Evolutionary conservation across 2,888 invertebrate species (phyloP).

Genomic region (Sesia apiformis): DNA sequence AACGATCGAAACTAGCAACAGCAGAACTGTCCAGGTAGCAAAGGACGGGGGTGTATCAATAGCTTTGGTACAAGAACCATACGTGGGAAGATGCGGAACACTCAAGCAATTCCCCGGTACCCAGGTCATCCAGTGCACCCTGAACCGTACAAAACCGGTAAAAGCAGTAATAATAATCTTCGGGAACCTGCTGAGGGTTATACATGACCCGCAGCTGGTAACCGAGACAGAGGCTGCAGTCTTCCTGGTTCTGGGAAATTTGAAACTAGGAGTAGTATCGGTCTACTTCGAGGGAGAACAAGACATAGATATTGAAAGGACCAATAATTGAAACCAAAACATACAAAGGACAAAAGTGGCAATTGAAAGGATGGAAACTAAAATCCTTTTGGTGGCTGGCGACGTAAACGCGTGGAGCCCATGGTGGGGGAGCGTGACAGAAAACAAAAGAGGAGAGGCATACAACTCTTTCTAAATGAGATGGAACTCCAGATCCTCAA

Average conservation of each 20-base stretch:
- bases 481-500: too few species aligned
- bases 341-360: not conserved
- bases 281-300: constrained; percentile 15
- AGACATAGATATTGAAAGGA: too few species aligned
- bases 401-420: too few species aligned
- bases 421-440: constrained; percentile 5
- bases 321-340: too few species aligned
- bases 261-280: constrained; percentile 10
- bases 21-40: constrained; percentile 11
- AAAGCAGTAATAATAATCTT: constrained; percentile 17
- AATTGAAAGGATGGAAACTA: not conserved
- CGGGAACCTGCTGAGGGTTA: constrained; percentile 6
- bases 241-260: constrained; percentile 1
- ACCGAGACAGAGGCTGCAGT: constrained; percentile 16
- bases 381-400: constrained; percentile 2
- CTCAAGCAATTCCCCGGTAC: constrained; percentile 10
- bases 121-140: constrained; percentile 15
- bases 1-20: constrained; percentile 13
- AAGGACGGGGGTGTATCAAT: not conserved
- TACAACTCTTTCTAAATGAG: constrained; percentile 9
- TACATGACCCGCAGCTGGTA: constrained; percentile 12
- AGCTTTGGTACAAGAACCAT: constrained; percentile 21
- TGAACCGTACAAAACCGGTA: constrained; percentile 10
- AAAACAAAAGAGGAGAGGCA: constrained; percentile 10
- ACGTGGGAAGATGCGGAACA: constrained; percentile 11